phyloP scores from a whole-genome alignment of 2,113 vertebrate genomes.

The Thunnus maccoyii region DNA sequence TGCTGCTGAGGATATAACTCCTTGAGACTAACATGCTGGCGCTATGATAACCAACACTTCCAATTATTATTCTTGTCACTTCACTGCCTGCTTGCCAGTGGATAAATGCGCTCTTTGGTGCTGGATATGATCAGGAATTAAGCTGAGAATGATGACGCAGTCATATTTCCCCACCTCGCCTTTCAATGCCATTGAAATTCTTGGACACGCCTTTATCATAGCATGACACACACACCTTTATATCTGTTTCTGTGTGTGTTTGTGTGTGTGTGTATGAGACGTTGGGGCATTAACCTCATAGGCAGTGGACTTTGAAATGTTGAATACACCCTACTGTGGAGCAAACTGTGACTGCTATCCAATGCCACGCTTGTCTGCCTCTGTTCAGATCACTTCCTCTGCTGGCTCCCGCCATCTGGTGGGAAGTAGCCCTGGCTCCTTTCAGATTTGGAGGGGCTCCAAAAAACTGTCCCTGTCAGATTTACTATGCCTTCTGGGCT shows the following conservation, averaged over 20 bases:
- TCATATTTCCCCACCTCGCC: slow-evolving; percentile 1
- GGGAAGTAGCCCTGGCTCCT: slow-evolving; percentile 37
- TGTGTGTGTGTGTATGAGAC: not conserved
- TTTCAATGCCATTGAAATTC: not conserved
- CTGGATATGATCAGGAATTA: slow-evolving; percentile 36
- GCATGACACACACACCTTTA: not conserved
- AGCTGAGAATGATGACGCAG: not conserved
- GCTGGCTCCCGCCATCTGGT: slow-evolving; percentile 56
- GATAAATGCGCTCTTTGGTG: slow-evolving; percentile 24
- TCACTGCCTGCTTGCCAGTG: not conserved
- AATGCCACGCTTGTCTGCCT: slow-evolving; percentile 70
- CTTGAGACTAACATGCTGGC: slow-evolving; percentile 5
- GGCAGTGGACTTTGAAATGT: slow-evolving; percentile 43
- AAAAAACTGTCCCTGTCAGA: slow-evolving; percentile 37
- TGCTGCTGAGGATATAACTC: not conserved
- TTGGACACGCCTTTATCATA: not conserved
- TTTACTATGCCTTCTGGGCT: not conserved
- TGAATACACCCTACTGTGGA: slow-evolving; percentile 43
- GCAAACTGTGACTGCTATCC: slow-evolving; percentile 51
- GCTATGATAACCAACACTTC: slow-evolving; percentile 7
- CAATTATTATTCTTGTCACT: slow-evolving; percentile 42
- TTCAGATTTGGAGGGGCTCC: slow-evolving; percentile 47
- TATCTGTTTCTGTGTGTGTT: slow-evolving; percentile 3
- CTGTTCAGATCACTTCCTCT: slow-evolving; percentile 58
- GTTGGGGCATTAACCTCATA: slow-evolving; percentile 15